phyloP scores from a whole-genome alignment of 2,888 invertebrate species.

The Epiblema foenella region DNA sequence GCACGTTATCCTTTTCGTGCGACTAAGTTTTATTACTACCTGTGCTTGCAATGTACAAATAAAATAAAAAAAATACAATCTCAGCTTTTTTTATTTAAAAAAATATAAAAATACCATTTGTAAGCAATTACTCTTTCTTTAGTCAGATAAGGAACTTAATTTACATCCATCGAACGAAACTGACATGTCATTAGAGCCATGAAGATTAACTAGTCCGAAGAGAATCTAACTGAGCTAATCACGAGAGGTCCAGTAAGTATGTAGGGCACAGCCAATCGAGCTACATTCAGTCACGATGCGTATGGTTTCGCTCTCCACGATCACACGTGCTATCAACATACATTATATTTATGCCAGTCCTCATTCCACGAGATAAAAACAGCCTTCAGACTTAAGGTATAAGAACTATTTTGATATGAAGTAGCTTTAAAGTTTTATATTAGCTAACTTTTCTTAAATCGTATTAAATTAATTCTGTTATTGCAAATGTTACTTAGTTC shows the following conservation, averaged over 20 bases:
- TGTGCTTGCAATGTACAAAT: too few relatives aligned
- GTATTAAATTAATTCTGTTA: neutral
- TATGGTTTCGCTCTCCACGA: conserved; percentile 34
- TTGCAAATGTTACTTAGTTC: neutral
- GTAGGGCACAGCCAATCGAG: conserved; percentile 37
- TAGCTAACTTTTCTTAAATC: conserved; percentile 2
- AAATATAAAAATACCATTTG: neutral
- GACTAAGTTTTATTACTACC: too few relatives aligned
- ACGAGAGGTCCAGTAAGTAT: conserved; percentile 8
- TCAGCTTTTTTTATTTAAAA: neutral
- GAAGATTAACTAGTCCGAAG: conserved; percentile 18
- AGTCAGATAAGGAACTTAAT: neutral
- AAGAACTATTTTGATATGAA: conserved; percentile 2
- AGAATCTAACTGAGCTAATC: conserved; percentile 5
- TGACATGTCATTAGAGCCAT: conserved; percentile 5
- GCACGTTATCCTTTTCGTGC: too few relatives aligned
- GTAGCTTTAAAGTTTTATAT: neutral
- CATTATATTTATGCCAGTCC: neutral
- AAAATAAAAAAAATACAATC: too few relatives aligned
- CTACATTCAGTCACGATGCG: conserved; percentile 42
- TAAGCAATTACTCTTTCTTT: neutral
- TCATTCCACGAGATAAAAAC: neutral
- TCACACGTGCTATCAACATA: conserved; percentile 31
- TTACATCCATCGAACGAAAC: neutral
- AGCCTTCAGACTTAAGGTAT: neutral